These are phyloP conservation scores for Pogonognathellus flavescens DNA, from an alignment of 1,140 invertebrate genomes.

Conservation along the genomic window DNA sequence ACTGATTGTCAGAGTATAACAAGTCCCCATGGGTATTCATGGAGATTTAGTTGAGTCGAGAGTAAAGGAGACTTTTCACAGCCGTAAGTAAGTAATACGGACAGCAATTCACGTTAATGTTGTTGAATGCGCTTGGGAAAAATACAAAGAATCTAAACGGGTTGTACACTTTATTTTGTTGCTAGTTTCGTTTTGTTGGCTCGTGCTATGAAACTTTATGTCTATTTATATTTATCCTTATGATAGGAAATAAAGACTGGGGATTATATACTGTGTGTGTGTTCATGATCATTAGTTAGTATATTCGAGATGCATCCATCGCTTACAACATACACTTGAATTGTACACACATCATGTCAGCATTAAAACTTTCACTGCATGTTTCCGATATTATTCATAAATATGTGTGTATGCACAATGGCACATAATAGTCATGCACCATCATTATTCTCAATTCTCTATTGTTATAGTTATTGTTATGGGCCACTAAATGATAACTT, in stretches of 20 bases:
- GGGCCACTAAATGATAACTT: neutral
- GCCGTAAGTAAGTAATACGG: conserved; percentile 42
- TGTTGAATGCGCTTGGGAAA: conserved; percentile 44
- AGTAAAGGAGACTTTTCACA: conserved; percentile 42
- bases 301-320: neutral
- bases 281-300: neutral
- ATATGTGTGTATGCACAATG: neutral
- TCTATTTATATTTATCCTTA: conserved; percentile 49
- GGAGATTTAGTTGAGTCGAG: conserved; percentile 41
- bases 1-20: conserved; percentile 47
- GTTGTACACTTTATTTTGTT: conserved; percentile 27
- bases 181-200: conserved; percentile 38
- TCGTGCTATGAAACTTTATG: conserved; percentile 48
- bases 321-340: neutral
- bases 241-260: neutral
- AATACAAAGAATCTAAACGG: conserved; percentile 47
- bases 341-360: neutral
- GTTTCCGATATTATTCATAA: neutral
- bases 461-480: conserved; percentile 25
- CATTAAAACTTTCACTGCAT: neutral
- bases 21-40: conserved; percentile 44
- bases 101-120: conserved; percentile 45
- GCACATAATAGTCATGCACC: conserved; percentile 1
- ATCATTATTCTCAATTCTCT: conserved; percentile 3
- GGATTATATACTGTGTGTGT: neutral